Percentiles rank a stretch among this genome's conserved stretches.
Evolutionary conservation across 2,113 vertebrate genomes (phyloP).

Genomic region (Tenebrosternarchus preto): DNA sequence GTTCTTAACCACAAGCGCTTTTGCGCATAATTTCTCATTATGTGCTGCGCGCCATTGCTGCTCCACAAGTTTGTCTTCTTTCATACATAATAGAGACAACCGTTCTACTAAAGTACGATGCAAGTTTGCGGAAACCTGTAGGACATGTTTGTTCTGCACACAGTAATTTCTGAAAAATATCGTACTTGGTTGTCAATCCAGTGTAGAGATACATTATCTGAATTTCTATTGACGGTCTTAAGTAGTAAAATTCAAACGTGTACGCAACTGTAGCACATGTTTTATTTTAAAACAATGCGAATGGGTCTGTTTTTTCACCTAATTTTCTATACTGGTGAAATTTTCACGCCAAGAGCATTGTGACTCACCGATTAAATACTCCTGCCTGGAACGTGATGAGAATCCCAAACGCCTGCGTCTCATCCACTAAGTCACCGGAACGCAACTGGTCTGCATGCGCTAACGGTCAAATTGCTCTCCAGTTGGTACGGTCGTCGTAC

Average conservation of each 20-base stretch:
- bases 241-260: too few species aligned
- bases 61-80: too few species aligned
- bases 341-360: slow-evolving; percentile 27
- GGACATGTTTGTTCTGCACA: not conserved
- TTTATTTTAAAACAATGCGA: too few species aligned
- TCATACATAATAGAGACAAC: too few species aligned
- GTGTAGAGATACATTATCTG: not conserved
- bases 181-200: not conserved
- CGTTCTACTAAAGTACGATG: not conserved
- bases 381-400: slow-evolving; percentile 50
- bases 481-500: not conserved
- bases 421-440: slow-evolving; percentile 10
- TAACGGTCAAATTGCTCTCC: slow-evolving; percentile 34
- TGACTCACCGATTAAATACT: slow-evolving; percentile 56
- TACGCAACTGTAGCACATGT: too few species aligned
- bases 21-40: too few species aligned
- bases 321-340: not conserved
- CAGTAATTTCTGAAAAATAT: not conserved
- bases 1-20: too few species aligned
- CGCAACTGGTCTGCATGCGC: slow-evolving; percentile 16
- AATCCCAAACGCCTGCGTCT: slow-evolving; percentile 41
- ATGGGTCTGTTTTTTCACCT: not conserved
- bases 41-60: too few species aligned
- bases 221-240: not conserved
- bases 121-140: slow-evolving; percentile 12